These are phyloP conservation scores for Parus major DNA, from an alignment of 2,113 vertebrate genomes.

Conservation along the genomic window DNA sequence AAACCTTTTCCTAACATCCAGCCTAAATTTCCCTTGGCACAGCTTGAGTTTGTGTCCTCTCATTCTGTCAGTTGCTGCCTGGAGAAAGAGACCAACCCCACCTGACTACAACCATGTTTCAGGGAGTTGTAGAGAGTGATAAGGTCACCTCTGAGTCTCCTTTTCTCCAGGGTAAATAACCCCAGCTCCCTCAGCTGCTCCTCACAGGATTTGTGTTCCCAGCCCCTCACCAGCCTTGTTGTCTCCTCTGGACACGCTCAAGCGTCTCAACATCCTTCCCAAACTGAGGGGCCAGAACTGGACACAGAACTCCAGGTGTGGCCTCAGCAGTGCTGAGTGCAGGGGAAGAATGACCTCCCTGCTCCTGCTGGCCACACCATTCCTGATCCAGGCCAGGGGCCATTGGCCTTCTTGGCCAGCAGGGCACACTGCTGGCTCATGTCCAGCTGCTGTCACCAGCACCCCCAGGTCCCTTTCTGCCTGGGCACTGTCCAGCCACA, in stretches of 20 bases:
- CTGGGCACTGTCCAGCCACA: not conserved
- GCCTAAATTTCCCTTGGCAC: not conserved
- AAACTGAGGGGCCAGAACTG: not conserved
- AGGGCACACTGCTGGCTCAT: not conserved
- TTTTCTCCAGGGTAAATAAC: not conserved
- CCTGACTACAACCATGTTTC: not conserved
- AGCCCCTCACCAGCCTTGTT: not conserved
- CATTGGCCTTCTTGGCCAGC: not conserved
- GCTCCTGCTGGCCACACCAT: not conserved
- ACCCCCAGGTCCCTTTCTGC: not conserved
- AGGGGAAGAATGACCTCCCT: not conserved
- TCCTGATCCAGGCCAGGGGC: not conserved
- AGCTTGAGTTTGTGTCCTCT: not conserved
- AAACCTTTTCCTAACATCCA: not conserved
- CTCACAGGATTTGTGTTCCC: not conserved
- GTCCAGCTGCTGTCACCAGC: not conserved
- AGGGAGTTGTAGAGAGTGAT: not conserved
- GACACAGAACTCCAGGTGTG: not conserved
- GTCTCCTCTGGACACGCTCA: fast-evolving
- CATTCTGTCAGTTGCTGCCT: not conserved
- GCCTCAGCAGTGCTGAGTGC: not conserved
- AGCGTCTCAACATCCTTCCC: not conserved
- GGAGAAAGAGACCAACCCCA: not conserved
- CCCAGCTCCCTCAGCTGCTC: not conserved
- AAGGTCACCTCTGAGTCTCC: not conserved